These are phyloP conservation scores for Chrysotoxum bicinctum DNA, from an alignment of 2,888 invertebrate genomes.

Conservation along the genomic window DNA sequence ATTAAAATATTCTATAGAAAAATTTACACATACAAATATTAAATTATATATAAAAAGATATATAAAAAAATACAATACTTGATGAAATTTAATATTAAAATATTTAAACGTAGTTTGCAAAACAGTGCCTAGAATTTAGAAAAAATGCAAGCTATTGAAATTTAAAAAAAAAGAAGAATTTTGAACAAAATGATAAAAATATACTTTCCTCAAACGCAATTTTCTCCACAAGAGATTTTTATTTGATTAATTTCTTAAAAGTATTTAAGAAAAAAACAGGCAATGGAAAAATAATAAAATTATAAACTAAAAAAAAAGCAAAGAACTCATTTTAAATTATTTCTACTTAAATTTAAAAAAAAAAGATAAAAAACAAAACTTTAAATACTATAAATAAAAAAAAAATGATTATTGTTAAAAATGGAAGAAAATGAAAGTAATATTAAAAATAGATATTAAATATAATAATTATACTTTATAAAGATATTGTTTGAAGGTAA, in stretches of 20 bases:
- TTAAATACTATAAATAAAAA: slow-evolving; percentile 12
- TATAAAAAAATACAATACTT: not conserved
- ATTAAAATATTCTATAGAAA: slow-evolving; percentile 21
- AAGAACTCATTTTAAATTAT: slow-evolving; percentile 42
- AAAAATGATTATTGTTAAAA: slow-evolving; percentile 42
- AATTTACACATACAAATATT: slow-evolving; percentile 11
- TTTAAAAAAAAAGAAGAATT: not conserved
- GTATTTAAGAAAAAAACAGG: not conserved
- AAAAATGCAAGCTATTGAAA: slow-evolving; percentile 10
- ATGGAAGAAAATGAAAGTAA: slow-evolving; percentile 16
- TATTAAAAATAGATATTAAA: slow-evolving; percentile 43
- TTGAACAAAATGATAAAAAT: not conserved
- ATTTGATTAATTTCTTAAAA: not conserved
- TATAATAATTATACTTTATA: slow-evolving; percentile 47
- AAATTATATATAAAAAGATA: not conserved
- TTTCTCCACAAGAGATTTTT: not conserved
- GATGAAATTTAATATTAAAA: not conserved
- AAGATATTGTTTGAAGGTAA: slow-evolving; percentile 50
- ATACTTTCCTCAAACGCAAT: slow-evolving; percentile 18
- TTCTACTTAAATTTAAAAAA: slow-evolving; percentile 45
- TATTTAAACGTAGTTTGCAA: not conserved
- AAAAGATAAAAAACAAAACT: not conserved
- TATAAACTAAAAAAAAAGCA: not conserved
- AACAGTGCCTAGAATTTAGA: slow-evolving; percentile 44
- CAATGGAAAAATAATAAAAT: slow-evolving; percentile 2